Evolutionary conservation across 2,797 vertebrate species (phyloP).

Genomic region (Schizothorax lantsangensis): DNA sequence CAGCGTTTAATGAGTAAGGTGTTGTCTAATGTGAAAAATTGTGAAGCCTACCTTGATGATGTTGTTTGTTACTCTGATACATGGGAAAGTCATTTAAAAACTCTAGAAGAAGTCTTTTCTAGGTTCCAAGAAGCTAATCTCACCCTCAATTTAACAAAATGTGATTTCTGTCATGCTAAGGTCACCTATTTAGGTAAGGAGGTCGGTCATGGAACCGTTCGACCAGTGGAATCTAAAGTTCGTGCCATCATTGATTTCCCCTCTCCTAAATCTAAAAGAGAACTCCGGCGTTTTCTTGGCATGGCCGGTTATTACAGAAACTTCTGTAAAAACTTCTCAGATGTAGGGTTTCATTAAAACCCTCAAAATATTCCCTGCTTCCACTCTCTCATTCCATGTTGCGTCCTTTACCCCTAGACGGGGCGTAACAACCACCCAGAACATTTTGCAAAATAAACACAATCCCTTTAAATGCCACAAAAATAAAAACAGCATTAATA

Average conservation of each 20-base stretch:
- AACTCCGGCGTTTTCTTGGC: neutral
- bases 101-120: too few relatives aligned
- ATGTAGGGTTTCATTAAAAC: too few relatives aligned
- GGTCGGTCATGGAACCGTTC: neutral
- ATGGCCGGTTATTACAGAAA: neutral
- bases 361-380: too few relatives aligned
- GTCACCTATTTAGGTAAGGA: neutral
- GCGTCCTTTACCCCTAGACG: too few relatives aligned
- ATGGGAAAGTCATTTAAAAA: too few relatives aligned
- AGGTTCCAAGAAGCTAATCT: neutral
- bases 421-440: too few relatives aligned
- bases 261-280: neutral
- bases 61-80: too few relatives aligned
- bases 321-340: too few relatives aligned
- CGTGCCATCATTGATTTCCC: neutral
- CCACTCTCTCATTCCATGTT: too few relatives aligned
- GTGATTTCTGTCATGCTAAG: neutral
- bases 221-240: neutral
- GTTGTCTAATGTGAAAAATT: too few relatives aligned
- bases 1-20: too few relatives aligned
- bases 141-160: neutral
- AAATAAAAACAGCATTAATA: constrained; percentile 20
- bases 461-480: constrained; percentile 16
- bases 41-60: too few relatives aligned
- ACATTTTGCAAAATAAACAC: constrained; percentile 13